A percentile compares a stretch with the other conserved stretches of the same genome.
Conservation (phyloP, 2,888 invertebrate species). For the Phania funesta region DNA sequence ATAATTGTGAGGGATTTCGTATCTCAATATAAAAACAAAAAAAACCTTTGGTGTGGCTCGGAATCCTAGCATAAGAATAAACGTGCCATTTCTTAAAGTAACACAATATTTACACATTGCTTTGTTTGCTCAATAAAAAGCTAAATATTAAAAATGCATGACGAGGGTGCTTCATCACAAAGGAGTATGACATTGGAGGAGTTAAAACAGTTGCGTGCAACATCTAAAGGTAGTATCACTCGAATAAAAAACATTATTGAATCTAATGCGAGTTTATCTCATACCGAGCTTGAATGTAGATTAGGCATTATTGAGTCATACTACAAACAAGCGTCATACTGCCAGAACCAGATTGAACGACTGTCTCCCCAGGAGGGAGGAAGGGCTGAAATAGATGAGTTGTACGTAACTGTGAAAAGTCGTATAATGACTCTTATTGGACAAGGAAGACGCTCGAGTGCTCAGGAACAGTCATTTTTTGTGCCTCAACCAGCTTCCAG, state of each 20-base stretch:
- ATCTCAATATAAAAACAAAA: no score
- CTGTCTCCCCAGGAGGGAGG: background rate
- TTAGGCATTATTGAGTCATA: conserved; percentile 31
- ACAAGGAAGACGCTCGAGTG: background rate
- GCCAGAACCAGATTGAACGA: conserved; percentile 43
- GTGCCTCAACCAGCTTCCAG: background rate
- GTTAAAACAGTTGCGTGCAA: conserved; percentile 7
- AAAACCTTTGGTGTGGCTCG: no score
- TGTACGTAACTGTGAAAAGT: conserved; percentile 30
- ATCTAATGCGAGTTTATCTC: background rate
- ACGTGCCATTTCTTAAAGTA: no score
- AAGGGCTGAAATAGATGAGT: conserved; percentile 28
- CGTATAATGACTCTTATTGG: conserved; percentile 1
- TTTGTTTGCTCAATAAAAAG: no score
- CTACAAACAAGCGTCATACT: conserved; percentile 34
- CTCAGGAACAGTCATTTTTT: background rate
- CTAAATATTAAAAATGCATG: no score
- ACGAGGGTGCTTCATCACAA: no score
- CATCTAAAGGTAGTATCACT: conserved; percentile 32
- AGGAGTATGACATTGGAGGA: no score
- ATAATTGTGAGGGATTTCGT: no score
- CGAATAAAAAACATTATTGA: conserved; percentile 22
- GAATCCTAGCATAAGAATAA: no score
- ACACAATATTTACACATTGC: no score
- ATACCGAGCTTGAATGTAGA: conserved; percentile 34